Base-by-base conservation (phyloP, 1,140 invertebrate genomes). In the Listronotus bonariensis region DNA sequence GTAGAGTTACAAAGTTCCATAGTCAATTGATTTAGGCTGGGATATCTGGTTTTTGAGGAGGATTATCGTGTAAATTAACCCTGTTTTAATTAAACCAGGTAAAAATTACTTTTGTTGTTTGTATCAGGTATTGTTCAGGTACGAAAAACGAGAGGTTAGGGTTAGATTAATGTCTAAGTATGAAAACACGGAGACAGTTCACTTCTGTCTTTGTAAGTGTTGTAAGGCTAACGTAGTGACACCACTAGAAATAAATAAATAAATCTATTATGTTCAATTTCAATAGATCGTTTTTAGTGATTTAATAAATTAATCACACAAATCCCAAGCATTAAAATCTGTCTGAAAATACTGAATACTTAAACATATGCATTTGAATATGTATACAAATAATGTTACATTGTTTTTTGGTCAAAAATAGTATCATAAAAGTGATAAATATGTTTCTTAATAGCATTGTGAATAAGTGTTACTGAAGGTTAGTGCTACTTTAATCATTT, bases 161-260 rank as follows among this genome's bases (percentile, higher is more conserved):
- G 45, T 58, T 46, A 42, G 36, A 58, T 58, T 58, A 12, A n/a
- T 46, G 55, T 58, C 12, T 26, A n/a, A 58, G 43, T 46, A 34
- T 20, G 41, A 58, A 34, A 58, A 48, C 43, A 56, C 53, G 40
- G 36, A n/a, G 43, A 46, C 55, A 58, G 53, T 58, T 58, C 55
- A 58, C 15, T 32, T 18, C 12, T 12, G 42, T 46, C 26, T n/a
- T n/a, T n/a, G n/a, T 14, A 26, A 20, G 11, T 31, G 8, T 58
- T 46, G 55, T 56, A 56, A 58, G 53, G 53, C 41, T 41, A 46
- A 58, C 32, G 43, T 58, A 58, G 43, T 34, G 31, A 31, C 8
- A 17, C 12, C 10, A 15, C 20, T 49, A 10, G 9, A 49, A 4
- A 49, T 1, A 12, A 49, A 49, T 49, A 20, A 31, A 31, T 17